A percentile compares a stretch with the other conserved stretches of the same genome.
Conservation (phyloP, 1,140 invertebrate genomes). For the Nasonia longicornis region DNA sequence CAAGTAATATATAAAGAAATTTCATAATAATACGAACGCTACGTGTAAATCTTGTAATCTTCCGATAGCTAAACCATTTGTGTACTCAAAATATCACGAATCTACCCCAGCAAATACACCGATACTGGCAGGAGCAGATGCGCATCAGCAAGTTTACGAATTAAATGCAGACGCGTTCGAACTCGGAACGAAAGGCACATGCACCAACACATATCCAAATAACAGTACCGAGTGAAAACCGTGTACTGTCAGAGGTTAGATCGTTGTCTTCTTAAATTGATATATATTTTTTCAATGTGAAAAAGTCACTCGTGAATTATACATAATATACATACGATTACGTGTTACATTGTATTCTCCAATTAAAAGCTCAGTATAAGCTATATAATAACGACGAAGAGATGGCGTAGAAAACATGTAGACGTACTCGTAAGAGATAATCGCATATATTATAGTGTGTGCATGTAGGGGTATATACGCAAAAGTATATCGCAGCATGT, state of each 20-base stretch:
- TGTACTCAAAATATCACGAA: constrained; percentile 34
- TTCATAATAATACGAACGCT: constrained; percentile 7
- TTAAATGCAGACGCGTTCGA: background rate
- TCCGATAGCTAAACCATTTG: background rate
- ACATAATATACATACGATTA: constrained; percentile 45
- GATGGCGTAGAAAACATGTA: constrained; percentile 13
- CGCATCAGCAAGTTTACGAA: background rate
- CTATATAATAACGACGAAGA: background rate
- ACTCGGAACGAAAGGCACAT: background rate
- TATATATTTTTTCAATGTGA: constrained; percentile 67
- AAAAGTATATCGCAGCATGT: background rate
- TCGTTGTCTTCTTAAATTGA: constrained; percentile 58
- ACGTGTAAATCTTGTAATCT: constrained; percentile 43
- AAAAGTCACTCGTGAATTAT: constrained; percentile 40
- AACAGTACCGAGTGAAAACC: constrained; percentile 29
- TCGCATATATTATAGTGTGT: background rate
- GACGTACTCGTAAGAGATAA: constrained; percentile 2
- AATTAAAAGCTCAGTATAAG: constrained; percentile 4
- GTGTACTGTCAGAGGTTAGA: constrained; percentile 49
- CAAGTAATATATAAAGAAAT: background rate
- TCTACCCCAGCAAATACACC: background rate
- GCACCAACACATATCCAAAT: constrained; percentile 53
- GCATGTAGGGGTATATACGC: background rate
- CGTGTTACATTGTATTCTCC: constrained; percentile 5
- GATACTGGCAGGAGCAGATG: constrained; percentile 7